Conservation (phyloP, 2,888 invertebrate genomes). For the Callinectes sapidus region DNA sequence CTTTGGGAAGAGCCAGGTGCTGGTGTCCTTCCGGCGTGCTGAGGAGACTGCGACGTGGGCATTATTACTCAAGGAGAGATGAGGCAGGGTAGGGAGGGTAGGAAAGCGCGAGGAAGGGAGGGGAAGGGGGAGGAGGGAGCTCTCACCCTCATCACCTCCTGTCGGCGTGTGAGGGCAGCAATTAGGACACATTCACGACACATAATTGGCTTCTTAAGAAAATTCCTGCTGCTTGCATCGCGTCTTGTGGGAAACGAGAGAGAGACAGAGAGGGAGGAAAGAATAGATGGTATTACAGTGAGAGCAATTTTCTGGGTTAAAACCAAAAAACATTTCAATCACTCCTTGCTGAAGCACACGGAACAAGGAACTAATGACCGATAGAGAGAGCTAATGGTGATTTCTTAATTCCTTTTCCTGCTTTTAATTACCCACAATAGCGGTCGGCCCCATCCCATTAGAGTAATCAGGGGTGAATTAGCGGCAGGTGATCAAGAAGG, state of each 20-base stretch:
- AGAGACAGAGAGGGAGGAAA: conserved; percentile 16
- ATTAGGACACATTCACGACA: conserved; percentile 44
- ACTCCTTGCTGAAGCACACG: conserved; percentile 15
- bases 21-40: neutral
- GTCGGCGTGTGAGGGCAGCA: conserved; percentile 8
- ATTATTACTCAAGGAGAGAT: neutral
- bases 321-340: conserved; percentile 21
- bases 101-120: neutral
- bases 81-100: neutral
- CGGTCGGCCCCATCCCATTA: conserved; percentile 43
- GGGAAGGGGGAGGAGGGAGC: neutral
- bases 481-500: conserved; percentile 48
- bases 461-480: conserved; percentile 49
- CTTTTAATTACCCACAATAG: conserved; percentile 52
- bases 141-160: conserved; percentile 13
- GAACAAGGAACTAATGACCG: conserved; percentile 40
- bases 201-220: conserved; percentile 45
- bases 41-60: neutral
- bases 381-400: conserved; percentile 43
- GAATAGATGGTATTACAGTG: conserved; percentile 3
- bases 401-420: conserved; percentile 55
- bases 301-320: neutral
- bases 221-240: conserved; percentile 46
- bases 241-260: conserved; percentile 38
- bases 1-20: conserved; percentile 13